phyloP scores from a whole-genome alignment of 2,797 vertebrate species.

The Syndactyla subalaris region DNA sequence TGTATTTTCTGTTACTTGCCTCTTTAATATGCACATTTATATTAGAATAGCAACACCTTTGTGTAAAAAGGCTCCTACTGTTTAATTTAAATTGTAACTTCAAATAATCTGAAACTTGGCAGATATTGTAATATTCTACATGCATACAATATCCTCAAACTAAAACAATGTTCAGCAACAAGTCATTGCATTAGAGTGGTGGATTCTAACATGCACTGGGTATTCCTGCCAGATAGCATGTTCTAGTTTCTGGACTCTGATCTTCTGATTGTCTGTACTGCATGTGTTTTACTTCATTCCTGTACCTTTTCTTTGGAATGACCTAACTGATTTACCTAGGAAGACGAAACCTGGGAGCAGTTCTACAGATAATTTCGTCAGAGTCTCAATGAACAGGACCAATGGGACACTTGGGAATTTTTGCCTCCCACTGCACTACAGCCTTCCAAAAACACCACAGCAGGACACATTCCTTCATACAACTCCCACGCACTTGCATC shows the following conservation, averaged over 20 bases:
- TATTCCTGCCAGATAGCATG: neutral
- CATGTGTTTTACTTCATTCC: neutral
- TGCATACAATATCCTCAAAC: rapidly evolving
- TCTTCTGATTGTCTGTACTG: neutral
- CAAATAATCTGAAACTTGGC: neutral
- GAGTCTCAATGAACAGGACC: neutral
- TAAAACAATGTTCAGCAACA: neutral
- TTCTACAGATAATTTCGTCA: neutral
- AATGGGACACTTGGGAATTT: neutral
- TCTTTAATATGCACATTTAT: neutral
- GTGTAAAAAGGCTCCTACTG: neutral
- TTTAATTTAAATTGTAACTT: neutral
- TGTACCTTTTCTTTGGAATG: neutral
- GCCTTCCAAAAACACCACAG: neutral
- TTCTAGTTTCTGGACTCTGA: neutral
- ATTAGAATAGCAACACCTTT: neutral
- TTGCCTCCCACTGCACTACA: neutral
- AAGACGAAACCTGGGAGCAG: neutral
- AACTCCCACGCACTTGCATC: neutral
- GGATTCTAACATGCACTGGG: neutral
- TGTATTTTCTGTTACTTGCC: neutral
- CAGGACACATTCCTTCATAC: neutral
- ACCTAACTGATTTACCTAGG: neutral
- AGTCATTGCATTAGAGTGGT: neutral
- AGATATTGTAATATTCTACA: neutral